A percentile compares a stretch with the other conserved stretches of the same genome.
Conservation (phyloP, 2,797 vertebrate species). For the Muraenolepis orangiensis region DNA sequence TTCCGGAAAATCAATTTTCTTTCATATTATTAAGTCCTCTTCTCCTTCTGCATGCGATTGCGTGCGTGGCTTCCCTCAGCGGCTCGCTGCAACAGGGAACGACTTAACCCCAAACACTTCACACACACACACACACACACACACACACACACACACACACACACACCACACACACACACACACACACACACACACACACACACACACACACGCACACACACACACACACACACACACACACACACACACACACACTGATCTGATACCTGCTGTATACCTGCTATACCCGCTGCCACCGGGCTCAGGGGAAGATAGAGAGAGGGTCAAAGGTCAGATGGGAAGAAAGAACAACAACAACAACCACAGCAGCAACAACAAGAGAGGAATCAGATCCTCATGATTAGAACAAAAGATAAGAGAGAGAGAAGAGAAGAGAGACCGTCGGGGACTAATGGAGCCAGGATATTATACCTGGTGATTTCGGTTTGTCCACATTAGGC, state of each 20-base stretch:
- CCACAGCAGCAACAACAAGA: no score
- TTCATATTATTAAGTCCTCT: constrained; percentile 81
- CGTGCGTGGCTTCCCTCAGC: constrained; percentile 68
- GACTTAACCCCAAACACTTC: constrained; percentile 64
- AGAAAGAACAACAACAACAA: neutral
- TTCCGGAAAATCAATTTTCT: constrained; percentile 84
- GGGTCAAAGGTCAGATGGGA: constrained; percentile 43
- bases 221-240: constrained; percentile 44
- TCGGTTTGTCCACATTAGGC: neutral
- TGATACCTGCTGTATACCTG: constrained; percentile 61
- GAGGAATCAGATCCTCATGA: no score
- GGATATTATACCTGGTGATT: neutral
- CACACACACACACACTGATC: constrained; percentile 52
- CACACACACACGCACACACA: constrained; percentile 46
- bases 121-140: constrained; percentile 48
- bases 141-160: no score
- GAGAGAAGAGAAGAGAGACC: neutral
- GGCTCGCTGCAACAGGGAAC: constrained; percentile 63
- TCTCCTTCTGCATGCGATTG: constrained; percentile 71
- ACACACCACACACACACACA: constrained; percentile 54
- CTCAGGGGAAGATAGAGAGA: constrained; percentile 55
- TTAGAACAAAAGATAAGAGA: neutral
- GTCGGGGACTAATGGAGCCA: neutral
- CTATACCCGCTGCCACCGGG: constrained; percentile 26
- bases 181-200: constrained; percentile 44